Percentiles rank a stretch among this genome's conserved stretches.
Conservation (phyloP, 2,113 vertebrate genomes). For the Lophotis ruficrista region DNA sequence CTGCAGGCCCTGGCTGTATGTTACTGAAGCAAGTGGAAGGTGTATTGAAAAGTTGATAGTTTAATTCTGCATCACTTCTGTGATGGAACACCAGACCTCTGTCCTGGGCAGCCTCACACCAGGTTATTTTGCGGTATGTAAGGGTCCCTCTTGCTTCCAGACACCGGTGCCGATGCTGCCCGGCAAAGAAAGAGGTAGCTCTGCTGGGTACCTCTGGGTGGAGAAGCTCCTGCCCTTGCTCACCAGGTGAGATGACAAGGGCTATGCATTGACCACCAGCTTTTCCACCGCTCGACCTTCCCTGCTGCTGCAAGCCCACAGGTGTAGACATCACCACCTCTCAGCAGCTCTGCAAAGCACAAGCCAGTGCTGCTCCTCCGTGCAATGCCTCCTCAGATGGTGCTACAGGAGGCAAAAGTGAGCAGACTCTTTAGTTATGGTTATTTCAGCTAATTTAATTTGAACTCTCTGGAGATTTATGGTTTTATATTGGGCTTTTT, state of each 20-base stretch:
- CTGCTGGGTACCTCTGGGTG: not conserved
- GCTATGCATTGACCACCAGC: not conserved
- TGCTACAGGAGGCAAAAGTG: not conserved
- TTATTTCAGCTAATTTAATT: not conserved
- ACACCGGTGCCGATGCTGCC: not conserved
- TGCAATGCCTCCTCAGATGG: fast-evolving
- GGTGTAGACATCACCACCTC: not conserved
- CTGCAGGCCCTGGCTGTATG: not conserved
- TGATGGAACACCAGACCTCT: not conserved
- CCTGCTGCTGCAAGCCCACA: not conserved
- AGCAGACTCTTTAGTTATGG: not conserved
- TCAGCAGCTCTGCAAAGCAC: not conserved
- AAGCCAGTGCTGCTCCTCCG: not conserved
- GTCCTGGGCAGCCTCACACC: not conserved
- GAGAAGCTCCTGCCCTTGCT: not conserved
- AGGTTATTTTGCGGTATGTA: not conserved
- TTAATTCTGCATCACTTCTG: not conserved
- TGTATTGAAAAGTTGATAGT: not conserved
- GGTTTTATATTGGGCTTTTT: not conserved
- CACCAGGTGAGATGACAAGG: not conserved
- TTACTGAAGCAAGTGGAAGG: not conserved
- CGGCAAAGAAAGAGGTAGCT: not conserved
- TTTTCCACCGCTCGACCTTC: not conserved
- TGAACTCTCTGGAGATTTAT: not conserved
- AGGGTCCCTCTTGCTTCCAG: not conserved